Base-by-base conservation (phyloP, 2,113 vertebrate genomes). In the Macquaria ambigua region DNA sequence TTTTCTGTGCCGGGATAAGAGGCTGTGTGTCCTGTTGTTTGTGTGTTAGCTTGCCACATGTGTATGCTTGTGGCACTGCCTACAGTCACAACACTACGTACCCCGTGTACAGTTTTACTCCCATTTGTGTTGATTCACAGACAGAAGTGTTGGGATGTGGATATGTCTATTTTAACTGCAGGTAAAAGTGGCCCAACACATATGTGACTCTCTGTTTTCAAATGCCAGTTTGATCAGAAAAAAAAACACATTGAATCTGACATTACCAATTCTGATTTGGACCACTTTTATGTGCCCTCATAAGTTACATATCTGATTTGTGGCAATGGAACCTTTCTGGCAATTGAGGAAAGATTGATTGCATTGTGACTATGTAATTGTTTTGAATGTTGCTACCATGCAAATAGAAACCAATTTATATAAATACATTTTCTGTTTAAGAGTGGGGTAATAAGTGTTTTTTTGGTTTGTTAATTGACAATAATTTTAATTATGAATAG, bases 61-160 rank as follows among this genome's bases (percentile, higher is more conserved):
- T 53, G 31, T 16, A 16, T 74, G 66, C 55, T 74, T 31, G 31
- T 73, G 46, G 69, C 34, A 41, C 25, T 56, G 73, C 79, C 56
- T 53, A 3, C 41, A 85, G 64, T 64, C 43, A 83, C 28, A 70
- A 16, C 52, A 48, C 66, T 46, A 0, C 48, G 21, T 18, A 53
- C 41, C 46, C 58, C 15, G 18, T 62, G 41, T 71, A 59, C 41
- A 52, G 63, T 31, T 61, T 61, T 53, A 58, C 25, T 79, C 34
- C 31, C 52, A 41, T 72, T 62, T 71, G 34, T 55, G 56, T 67
- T 43, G 6, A 75, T 28, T 83, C n/a, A 71, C 67, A 63, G 23
- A 86, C 43, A 20, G 3, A 55, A 41, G 52, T 41, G 28, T 52
- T 72, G 8, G 1, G n/a, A 28, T 76, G n/a, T 48, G 43, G 43